These are phyloP conservation scores for Xenus cinereus DNA, from an alignment of 2,113 vertebrate genomes.

Conservation along the genomic window DNA sequence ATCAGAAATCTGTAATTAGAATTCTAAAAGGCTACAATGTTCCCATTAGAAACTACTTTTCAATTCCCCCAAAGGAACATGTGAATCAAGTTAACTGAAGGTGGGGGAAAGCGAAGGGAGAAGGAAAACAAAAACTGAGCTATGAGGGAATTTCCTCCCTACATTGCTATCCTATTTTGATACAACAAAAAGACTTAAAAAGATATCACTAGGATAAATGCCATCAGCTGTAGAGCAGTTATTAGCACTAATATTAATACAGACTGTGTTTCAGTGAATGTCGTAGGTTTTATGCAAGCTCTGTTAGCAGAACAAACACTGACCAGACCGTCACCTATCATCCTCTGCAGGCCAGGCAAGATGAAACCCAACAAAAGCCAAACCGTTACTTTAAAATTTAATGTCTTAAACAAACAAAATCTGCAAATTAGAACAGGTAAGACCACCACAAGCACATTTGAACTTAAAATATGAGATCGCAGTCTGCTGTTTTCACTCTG, in stretches of 20 bases:
- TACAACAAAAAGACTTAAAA: neutral
- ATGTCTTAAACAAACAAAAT: neutral
- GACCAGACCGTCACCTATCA: neutral
- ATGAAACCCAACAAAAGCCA: neutral
- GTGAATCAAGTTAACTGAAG: neutral
- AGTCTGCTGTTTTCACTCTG: neutral
- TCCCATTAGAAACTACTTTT: neutral
- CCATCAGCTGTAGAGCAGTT: neutral
- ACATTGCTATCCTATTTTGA: neutral
- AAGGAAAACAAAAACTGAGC: neutral
- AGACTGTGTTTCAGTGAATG: accelerated
- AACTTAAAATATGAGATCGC: neutral
- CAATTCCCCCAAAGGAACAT: neutral
- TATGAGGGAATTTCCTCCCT: neutral
- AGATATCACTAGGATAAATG: neutral
- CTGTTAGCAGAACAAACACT: neutral
- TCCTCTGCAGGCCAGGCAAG: neutral
- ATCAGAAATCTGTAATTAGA: neutral
- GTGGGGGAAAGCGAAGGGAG: neutral
- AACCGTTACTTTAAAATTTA: neutral
- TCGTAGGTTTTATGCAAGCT: neutral
- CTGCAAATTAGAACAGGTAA: neutral
- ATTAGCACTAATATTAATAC: neutral
- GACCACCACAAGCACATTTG: neutral
- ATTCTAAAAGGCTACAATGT: neutral